A percentile compares a stretch with the other conserved stretches of the same genome.
Conservation (phyloP, 2,113 vertebrate species). For the Uria lomvia region DNA sequence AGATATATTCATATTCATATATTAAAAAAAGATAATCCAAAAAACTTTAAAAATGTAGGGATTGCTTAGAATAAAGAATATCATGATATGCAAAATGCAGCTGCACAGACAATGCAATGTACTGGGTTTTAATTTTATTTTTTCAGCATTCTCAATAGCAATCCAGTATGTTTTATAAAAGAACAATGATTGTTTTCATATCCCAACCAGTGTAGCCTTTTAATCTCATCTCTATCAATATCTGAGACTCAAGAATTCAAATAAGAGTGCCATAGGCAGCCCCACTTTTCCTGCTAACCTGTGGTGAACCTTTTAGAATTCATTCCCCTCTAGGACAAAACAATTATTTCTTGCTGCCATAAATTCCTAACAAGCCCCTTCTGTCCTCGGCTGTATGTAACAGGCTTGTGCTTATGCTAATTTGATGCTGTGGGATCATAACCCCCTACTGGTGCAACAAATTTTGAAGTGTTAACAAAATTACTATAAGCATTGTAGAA, state of each 20-base stretch:
- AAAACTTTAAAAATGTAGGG: not conserved
- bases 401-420: not conserved
- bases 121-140: not conserved
- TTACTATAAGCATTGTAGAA: conserved; percentile 24
- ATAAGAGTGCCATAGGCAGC: not conserved
- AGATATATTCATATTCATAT: not conserved
- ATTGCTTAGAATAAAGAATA: not conserved
- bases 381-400: not conserved
- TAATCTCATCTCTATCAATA: not conserved
- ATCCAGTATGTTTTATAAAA: not conserved
- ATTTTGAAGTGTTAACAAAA: conserved; percentile 28
- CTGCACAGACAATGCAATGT: not conserved
- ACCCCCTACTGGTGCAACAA: conserved; percentile 8
- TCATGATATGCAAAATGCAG: not conserved
- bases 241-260: not conserved
- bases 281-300: not conserved
- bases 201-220: not conserved
- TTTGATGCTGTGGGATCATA: conserved; percentile 8
- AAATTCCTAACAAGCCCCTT: conserved; percentile 4
- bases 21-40: not conserved
- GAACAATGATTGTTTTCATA: not conserved
- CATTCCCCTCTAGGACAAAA: not conserved
- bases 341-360: not conserved
- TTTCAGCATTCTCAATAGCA: not conserved
- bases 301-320: not conserved